Percentiles rank a stretch among this genome's conserved stretches.
phyloP scores from a whole-genome alignment of 2,797 vertebrate genomes.

The Microcaecilia unicolor region DNA sequence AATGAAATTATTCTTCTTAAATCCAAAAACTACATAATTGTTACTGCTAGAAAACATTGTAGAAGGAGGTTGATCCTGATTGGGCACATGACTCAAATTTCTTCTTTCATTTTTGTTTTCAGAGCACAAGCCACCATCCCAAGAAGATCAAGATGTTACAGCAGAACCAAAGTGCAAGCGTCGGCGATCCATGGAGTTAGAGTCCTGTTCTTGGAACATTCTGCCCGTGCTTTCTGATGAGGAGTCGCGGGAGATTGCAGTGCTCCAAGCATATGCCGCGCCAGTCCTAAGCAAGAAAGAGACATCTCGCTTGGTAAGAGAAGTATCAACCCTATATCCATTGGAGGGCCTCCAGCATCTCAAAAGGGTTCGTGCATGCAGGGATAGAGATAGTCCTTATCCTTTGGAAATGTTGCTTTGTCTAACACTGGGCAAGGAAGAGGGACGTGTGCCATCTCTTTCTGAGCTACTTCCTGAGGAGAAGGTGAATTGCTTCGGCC shows the following conservation, averaged over 20 bases:
- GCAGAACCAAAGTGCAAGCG: too few species aligned
- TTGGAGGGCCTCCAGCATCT: conserved; percentile 57
- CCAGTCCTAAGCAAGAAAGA: conserved; percentile 65
- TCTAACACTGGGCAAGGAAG: conserved; percentile 28
- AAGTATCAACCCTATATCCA: conserved; percentile 51
- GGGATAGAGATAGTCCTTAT: conserved; percentile 26
- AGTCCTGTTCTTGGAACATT: conserved; percentile 41
- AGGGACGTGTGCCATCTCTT: conserved; percentile 1
- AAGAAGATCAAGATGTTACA: too few species aligned
- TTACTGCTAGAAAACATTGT: too few species aligned
- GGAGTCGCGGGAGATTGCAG: conserved; percentile 46
- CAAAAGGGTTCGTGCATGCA: conserved; percentile 68
- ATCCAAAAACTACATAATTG: too few species aligned
- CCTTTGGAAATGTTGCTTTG: conserved; percentile 69
- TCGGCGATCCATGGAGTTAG: neutral
- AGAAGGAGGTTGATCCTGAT: too few species aligned
- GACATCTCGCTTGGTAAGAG: conserved; percentile 63
- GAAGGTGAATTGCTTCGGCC: conserved; percentile 26
- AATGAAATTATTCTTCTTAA: too few species aligned
- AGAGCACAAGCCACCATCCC: too few species aligned
- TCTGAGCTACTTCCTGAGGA: conserved; percentile 41
- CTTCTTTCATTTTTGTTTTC: too few species aligned
- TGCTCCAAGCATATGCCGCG: conserved; percentile 62
- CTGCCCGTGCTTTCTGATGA: conserved; percentile 67
- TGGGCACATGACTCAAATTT: too few species aligned